Base-by-base conservation (phyloP, 1,140 invertebrate species). In the Drosophila pachea region DNA sequence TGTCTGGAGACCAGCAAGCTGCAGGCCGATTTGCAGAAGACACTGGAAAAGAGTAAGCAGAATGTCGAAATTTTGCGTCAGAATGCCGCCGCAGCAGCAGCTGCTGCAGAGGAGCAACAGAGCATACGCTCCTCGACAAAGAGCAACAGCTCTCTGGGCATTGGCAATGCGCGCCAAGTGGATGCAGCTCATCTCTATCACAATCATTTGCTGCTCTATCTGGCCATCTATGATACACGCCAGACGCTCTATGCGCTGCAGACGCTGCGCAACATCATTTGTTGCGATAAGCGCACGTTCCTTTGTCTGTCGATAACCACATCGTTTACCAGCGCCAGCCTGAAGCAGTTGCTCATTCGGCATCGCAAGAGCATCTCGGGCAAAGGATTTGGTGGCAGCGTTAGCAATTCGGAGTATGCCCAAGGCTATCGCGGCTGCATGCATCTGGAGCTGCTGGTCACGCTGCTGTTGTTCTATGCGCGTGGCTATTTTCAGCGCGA, bases 291-390 rank as follows among this genome's bases (percentile, higher is more conserved):
- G 0, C 90, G 94, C 56, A 92, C 95, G 43, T 94, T 95, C 68
- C 90, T 96, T 0, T 95, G 93, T 60, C 91, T 93, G 5, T 91
- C 94, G 29, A 92, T 94, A 4, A 94, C 94, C 0, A 94, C 94
- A 7, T 93, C 92, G 45, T 91, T 95, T 5, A 90, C 91, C 4
- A 92, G 91, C 56, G 89, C 91, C 7, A 89, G 90, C 33, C 50
- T 89, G 22, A 89, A 89, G 53, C 86, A 93, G 62, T 86, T 96
- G 2, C 87, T 96, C 22, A 93, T 94, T 0, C 91, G 95, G 31
- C 95, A 97, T 90, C 90, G 94, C 16, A 96, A 96, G 79, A 95
- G 94, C 62, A 92, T 96, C 5, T 93, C 95, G 74, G 95, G 95
- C 3, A 93, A 94, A 76, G 94, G 94, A 56, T 97, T 96, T 89